phyloP scores from a whole-genome alignment of 2,888 invertebrate species.

The Nemotelus nigrinus region DNA sequence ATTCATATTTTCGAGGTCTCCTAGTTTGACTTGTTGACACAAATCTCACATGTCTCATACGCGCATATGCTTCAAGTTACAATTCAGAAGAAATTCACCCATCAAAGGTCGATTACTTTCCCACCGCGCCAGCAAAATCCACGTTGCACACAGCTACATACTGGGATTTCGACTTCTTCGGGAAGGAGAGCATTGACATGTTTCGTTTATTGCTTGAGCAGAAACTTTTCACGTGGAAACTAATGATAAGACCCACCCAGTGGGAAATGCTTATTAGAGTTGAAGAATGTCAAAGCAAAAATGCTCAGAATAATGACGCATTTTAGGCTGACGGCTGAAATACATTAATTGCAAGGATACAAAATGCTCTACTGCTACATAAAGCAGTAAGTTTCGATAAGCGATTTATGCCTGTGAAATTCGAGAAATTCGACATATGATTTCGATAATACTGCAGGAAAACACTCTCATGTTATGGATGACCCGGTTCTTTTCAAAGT shows the following conservation, averaged over 20 bases:
- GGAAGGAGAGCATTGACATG: conserved; percentile 22
- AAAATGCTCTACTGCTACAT: too few species aligned
- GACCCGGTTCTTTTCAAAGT: too few species aligned
- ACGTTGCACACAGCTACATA: neutral
- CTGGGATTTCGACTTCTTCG: conserved; percentile 2
- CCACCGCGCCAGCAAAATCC: conserved; percentile 19
- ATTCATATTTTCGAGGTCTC: neutral
- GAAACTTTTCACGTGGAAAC: neutral
- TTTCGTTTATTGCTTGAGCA: conserved; percentile 16
- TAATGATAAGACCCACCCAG: neutral
- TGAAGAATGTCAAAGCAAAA: too few species aligned
- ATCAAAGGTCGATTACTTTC: conserved; percentile 46
- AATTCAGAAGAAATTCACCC: conserved; percentile 16
- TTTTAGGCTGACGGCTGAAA: too few species aligned
- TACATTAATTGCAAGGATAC: too few species aligned
- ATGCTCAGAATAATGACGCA: too few species aligned
- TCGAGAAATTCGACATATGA: too few species aligned
- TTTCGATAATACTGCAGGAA: too few species aligned
- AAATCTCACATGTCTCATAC: conserved; percentile 38
- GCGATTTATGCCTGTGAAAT: too few species aligned
- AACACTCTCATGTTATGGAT: too few species aligned
- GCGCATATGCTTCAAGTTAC: conserved; percentile 30
- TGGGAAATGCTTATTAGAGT: too few species aligned
- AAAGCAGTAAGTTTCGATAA: too few species aligned
- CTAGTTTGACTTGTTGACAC: conserved; percentile 29